Evolutionary conservation across 2,888 invertebrate genomes (phyloP), one percentile per base, ranked within the genome.

Genomic region (Hypolimnas misippus): DNA sequence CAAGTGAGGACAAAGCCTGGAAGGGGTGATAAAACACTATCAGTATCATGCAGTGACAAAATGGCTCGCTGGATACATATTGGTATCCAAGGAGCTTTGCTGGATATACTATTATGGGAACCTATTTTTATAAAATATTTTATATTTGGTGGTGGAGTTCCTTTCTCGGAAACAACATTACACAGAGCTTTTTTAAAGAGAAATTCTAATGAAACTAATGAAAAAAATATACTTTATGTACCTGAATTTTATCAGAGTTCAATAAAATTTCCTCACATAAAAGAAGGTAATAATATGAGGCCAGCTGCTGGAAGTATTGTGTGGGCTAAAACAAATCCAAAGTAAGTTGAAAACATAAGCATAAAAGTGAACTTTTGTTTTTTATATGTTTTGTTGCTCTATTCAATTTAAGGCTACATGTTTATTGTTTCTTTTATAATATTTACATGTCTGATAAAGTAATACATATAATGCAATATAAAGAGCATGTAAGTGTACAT

Each of bases 41-140:
- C 98, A 8, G 94, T 98, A 74, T 98, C 98, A 0, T 99, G 98
- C 83, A 98, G 98, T 83, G 98, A 99, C 86, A 99, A 99, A 93
- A 89, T 99, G 12, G 95, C 97, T 2, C 95, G 95, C 74, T 99
- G 98, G 98, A 95, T 96, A 77, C 90, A 96, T 65, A 78, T 97
- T 33, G 98, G 98, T 0, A 79, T 97, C 25, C 98, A 97, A 90
- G 98, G 98, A 3, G 94, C 96, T 3, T 85, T 98, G 3, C 79
- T 98, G 52, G 94, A 94, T 66, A 82, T 94, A 65, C 80, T 98
- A 25, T 82, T 98, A 19, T 76, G 89, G 3, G 76, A 91, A 62
- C 95, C 96, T 10, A 93, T 98, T 75, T 95, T 94, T 79, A 86
- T 98, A 0, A 85, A 92, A 57, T 93, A 94, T 57, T 93, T 97